Base-by-base conservation (phyloP, 2,113 vertebrate genomes). In the Thermophis baileyi region DNA sequence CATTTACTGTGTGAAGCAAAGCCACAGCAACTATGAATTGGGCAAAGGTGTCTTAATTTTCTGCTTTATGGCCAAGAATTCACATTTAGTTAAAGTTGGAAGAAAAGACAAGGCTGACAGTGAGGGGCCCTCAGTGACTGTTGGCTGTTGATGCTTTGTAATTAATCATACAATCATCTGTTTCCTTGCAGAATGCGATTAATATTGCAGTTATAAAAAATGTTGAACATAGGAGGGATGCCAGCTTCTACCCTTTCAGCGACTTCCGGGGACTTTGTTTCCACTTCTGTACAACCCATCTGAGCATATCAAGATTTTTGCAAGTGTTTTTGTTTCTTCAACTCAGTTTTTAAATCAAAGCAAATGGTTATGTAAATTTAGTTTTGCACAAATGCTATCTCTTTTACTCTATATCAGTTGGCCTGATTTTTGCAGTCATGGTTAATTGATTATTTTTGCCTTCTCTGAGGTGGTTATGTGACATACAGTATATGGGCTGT, bases 81-180 rank as follows among this genome's bases (percentile, higher is more conserved):
- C 27, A 1, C 16, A 24, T 51, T 85, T 90, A 90, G 63, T 92
- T 57, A 11, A 92, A 87, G 27, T 0, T 6, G 22, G 27, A 2
- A 40, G 24, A 24, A 25, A 35, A 5, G 44, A n/a, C 11, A 55
- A 14, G 6, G 30, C n/a, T 22, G 4, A 16, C 49, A 74, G 74
- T 86, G 40, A 92, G 92, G n/a, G 49, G 27, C 16, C 8, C 14
- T 86, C 88, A 1, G 89, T 44, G 20, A 30, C n/a, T 12, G 69
- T 89, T 92, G 69, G 46, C 53, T 92, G 94, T 94, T 92, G 85
- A 89, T 57, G 90, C n/a, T 50, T 60, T 63, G 88, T 35, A 89
- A 49, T 85, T 85, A 93, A 60, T 90, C 30, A 44, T 89, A 55
- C 63, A 12, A 55, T 57, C 24, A 86, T 35, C n/a, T 35, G 40